Evolutionary conservation across 2,888 invertebrate genomes (phyloP).

Genomic region (Xestia xanthographa): DNA sequence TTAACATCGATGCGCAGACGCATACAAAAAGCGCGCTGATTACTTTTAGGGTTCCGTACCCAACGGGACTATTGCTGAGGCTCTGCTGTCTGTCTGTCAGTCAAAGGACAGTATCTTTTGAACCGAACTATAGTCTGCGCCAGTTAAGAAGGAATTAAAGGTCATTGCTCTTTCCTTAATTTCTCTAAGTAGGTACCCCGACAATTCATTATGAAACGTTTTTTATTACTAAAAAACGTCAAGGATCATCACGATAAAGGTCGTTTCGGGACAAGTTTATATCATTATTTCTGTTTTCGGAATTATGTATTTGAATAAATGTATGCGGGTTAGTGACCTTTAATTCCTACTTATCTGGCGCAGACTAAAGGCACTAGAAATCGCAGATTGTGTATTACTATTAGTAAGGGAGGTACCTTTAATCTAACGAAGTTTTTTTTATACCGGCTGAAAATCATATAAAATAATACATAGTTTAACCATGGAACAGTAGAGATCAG

Average conservation of each 20-base stretch:
- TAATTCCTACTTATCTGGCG: too few species aligned
- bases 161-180: too few species aligned
- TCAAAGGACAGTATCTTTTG: neutral
- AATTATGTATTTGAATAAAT: too few species aligned
- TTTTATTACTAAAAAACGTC: too few species aligned
- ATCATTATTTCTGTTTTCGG: too few species aligned
- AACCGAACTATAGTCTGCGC: too few species aligned
- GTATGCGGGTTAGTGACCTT: too few species aligned
- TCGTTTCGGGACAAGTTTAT: too few species aligned
- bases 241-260: too few species aligned
- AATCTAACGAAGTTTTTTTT: neutral
- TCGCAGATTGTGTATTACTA: neutral
- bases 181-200: too few species aligned
- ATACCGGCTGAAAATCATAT: neutral
- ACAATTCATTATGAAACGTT: too few species aligned
- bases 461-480: neutral
- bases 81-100: neutral
- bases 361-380: neutral
- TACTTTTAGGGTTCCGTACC: constrained; percentile 44
- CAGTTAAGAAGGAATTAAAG: too few species aligned
- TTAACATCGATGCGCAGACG: constrained; percentile 67
- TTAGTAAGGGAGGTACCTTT: neutral
- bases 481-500: neutral
- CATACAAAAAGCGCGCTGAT: constrained; percentile 73
- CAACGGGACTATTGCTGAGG: neutral